Conservation (phyloP, 1,140 invertebrate species). For the Chelonus insularis region DNA sequence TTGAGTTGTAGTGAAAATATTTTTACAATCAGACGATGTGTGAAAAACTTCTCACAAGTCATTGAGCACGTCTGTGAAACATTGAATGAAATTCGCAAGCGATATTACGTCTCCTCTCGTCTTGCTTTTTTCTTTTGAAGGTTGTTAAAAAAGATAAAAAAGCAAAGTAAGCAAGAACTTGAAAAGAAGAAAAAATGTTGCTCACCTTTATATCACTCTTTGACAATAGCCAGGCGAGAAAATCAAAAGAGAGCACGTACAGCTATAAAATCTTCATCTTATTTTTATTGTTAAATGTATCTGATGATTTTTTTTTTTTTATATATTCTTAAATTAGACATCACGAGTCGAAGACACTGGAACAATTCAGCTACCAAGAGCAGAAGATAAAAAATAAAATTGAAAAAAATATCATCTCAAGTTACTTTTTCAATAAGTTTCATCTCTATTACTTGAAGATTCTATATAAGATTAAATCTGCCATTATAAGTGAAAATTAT, state of each 20-base stretch:
- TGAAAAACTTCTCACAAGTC: slow-evolving; percentile 8
- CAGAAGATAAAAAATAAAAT: too few species aligned
- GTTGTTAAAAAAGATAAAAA: neutral
- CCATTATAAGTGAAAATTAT: too few species aligned
- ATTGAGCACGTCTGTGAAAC: slow-evolving; percentile 1
- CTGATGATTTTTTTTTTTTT: neutral
- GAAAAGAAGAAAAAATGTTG: slow-evolving; percentile 2
- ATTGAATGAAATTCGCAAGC: neutral
- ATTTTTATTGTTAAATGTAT: neutral
- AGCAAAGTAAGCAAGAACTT: neutral
- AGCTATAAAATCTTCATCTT: neutral
- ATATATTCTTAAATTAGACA: too few species aligned
- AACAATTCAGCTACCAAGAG: too few species aligned
- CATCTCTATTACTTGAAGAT: too few species aligned
- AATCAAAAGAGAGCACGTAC: slow-evolving; percentile 20
- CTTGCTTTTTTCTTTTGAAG: neutral
- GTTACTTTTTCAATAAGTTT: too few species aligned
- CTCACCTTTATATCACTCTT: neutral
- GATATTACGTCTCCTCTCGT: neutral
- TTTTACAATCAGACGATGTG: neutral
- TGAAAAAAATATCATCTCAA: too few species aligned
- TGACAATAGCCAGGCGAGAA: slow-evolving; percentile 12
- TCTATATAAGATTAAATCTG: too few species aligned
- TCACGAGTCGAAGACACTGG: too few species aligned
- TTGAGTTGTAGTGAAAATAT: neutral